These are phyloP conservation scores for Mactra quadrangularis DNA, from an alignment of 1,140 invertebrate species.

Conservation along the genomic window DNA sequence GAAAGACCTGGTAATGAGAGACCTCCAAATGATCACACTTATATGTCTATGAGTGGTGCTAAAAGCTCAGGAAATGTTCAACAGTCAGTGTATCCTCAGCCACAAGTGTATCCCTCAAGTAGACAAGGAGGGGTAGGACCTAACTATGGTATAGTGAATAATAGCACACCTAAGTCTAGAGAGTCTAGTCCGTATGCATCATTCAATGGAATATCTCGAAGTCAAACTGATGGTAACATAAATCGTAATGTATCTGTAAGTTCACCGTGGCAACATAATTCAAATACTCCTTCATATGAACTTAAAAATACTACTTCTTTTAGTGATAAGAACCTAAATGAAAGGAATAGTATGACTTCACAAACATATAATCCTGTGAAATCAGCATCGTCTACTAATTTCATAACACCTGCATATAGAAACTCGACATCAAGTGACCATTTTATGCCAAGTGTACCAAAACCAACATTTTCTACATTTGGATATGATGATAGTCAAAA, in stretches of 20 bases:
- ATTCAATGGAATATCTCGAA: slow-evolving; percentile 46
- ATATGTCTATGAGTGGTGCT: slow-evolving; percentile 44
- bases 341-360: background rate
- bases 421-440: slow-evolving; percentile 53
- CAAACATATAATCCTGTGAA: background rate
- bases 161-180: slow-evolving; percentile 65
- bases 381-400: background rate
- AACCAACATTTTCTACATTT: slow-evolving; percentile 71
- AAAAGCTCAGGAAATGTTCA: slow-evolving; percentile 67
- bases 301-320: background rate
- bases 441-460: slow-evolving; percentile 39
- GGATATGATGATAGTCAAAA: slow-evolving; percentile 60
- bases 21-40: slow-evolving; percentile 3
- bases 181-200: slow-evolving; percentile 64
- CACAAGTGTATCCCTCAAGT: slow-evolving; percentile 57
- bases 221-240: slow-evolving; percentile 40
- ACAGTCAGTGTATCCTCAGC: slow-evolving; percentile 60
- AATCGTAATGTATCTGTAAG: slow-evolving; percentile 1
- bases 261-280: slow-evolving; percentile 4
- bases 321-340: slow-evolving; percentile 27
- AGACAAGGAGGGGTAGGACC: slow-evolving; percentile 48
- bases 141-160: too few relatives aligned
- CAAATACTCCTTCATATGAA: background rate
- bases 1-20: slow-evolving; percentile 1
- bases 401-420: slow-evolving; percentile 18